Percentiles rank a stretch among this genome's conserved stretches.
Evolutionary conservation across 2,888 invertebrate species (phyloP).

Genomic region (Cataglyphis rosenhaueri): DNA sequence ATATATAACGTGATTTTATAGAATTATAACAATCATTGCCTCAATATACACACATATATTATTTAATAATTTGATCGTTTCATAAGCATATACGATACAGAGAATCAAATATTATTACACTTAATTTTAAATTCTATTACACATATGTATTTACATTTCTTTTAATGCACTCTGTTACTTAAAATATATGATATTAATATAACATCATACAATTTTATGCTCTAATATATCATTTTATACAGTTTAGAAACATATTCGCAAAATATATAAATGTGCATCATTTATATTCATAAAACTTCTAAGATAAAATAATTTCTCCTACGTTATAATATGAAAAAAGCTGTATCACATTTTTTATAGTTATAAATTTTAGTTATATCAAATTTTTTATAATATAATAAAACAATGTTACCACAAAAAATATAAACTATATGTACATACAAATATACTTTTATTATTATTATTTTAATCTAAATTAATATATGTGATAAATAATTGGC

Average conservation of each 20-base stretch:
- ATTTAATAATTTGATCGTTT: neutral
- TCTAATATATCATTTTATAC: neutral
- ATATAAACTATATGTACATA: conserved; percentile 10
- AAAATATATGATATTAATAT: neutral
- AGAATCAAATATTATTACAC: conserved; percentile 3
- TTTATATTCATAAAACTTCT: neutral
- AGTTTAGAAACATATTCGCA: neutral
- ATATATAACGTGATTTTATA: neutral
- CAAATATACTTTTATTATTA: conserved; percentile 33
- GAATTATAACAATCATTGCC: neutral
- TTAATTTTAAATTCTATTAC: neutral
- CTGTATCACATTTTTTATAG: neutral
- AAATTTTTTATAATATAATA: neutral
- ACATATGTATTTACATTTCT: neutral
- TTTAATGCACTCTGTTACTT: neutral
- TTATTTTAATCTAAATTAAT: conserved; percentile 1
- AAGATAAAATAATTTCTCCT: neutral
- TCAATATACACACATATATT: neutral
- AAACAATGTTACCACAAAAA: neutral
- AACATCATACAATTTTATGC: neutral
- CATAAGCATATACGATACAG: neutral
- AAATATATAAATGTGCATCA: neutral
- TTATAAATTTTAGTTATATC: neutral
- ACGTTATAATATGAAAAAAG: neutral
- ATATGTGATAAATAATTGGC: conserved; percentile 5